phyloP scores from a whole-genome alignment of 2,888 invertebrate species.

The Drosophila buzzatii region DNA sequence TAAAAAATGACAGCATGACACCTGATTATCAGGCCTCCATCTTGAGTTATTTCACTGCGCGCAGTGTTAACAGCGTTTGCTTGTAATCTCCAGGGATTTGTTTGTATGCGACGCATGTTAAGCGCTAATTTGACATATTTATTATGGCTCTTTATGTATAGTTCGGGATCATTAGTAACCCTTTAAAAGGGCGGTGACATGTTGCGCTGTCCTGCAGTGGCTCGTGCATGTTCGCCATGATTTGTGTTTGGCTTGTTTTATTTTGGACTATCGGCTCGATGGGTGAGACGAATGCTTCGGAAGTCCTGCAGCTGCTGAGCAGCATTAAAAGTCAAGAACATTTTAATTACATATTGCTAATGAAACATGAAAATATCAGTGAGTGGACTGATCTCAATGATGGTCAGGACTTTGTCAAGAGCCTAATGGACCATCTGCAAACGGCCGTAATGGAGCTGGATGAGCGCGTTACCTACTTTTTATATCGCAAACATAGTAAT shows the following conservation, averaged over 20 bases:
- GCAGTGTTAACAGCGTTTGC: neutral
- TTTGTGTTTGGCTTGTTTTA: conserved; percentile 26
- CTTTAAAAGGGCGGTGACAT: conserved; percentile 55
- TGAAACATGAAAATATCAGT: conserved; percentile 50
- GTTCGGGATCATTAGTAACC: conserved; percentile 36
- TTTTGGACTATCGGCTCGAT: conserved; percentile 11
- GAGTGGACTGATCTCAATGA: neutral
- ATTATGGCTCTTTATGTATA: conserved; percentile 1
- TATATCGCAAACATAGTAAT: conserved; percentile 55
- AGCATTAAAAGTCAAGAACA: conserved; percentile 36
- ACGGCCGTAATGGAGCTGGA: conserved; percentile 69
- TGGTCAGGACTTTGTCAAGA: conserved; percentile 30
- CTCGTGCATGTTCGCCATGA: conserved; percentile 40
- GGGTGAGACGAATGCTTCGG: conserved; percentile 3
- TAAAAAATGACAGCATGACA: neutral
- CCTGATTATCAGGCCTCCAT: neutral
- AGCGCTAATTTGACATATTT: conserved; percentile 44
- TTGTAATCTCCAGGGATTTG: conserved; percentile 9
- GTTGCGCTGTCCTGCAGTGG: conserved; percentile 50
- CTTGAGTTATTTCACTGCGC: neutral
- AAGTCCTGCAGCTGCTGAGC: conserved; percentile 46
- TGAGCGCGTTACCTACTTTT: conserved; percentile 57
- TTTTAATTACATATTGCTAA: conserved; percentile 55
- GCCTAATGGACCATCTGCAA: conserved; percentile 52
- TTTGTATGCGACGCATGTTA: neutral